A percentile compares a stretch with the other conserved stretches of the same genome.
Conservation (phyloP, 2,888 invertebrate genomes). For the Perizoma flavofasciatum region DNA sequence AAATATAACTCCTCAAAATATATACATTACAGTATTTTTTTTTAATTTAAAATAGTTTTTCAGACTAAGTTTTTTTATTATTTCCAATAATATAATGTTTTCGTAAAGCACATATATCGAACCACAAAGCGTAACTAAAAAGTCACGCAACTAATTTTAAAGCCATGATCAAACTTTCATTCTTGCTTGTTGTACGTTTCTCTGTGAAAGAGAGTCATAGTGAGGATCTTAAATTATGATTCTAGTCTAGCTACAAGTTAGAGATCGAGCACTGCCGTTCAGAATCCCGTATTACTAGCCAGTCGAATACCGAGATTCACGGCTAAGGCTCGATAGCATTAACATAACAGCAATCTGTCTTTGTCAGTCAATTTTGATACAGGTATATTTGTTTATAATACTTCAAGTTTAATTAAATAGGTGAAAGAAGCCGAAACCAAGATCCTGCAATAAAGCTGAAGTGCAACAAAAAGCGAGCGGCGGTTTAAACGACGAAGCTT, state of each 20-base stretch:
- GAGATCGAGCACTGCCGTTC: constrained; percentile 44
- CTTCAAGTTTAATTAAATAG: constrained; percentile 41
- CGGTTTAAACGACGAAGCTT: constrained; percentile 63
- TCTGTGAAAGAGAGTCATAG: neutral
- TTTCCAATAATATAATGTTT: no score
- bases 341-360: constrained; percentile 55
- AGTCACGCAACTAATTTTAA: no score
- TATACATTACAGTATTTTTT: no score
- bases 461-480: constrained; percentile 72
- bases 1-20: no score
- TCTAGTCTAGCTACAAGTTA: constrained; percentile 36
- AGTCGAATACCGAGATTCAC: constrained; percentile 39
- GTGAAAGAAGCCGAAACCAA: constrained; percentile 51
- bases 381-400: constrained; percentile 31
- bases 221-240: constrained; percentile 5
- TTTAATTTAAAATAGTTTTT: no score
- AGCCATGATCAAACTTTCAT: neutral
- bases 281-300: constrained; percentile 37
- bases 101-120: no score
- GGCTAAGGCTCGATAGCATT: constrained; percentile 46
- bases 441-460: constrained; percentile 59
- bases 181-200: neutral
- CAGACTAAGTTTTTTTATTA: no score
- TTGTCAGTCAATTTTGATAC: constrained; percentile 59
- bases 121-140: no score